Conservation (phyloP, 2,888 invertebrate species). For the Acanthosepion pharaonis region DNA sequence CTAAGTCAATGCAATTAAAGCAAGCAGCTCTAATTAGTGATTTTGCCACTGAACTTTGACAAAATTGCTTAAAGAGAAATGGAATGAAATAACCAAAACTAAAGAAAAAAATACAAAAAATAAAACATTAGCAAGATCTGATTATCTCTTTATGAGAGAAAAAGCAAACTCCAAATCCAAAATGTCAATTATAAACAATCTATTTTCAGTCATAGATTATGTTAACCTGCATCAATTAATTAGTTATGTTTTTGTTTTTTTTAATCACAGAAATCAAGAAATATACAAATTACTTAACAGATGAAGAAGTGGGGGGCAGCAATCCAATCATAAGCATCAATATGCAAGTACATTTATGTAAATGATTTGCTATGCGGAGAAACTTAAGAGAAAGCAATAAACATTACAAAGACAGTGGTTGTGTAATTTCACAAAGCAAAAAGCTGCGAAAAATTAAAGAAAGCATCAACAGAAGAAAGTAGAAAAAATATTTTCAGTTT, state of each 20-base stretch:
- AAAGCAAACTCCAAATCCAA: too few species aligned
- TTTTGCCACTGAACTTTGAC: not conserved
- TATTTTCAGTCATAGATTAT: too few species aligned
- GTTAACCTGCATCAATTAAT: too few species aligned
- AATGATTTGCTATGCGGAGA: not conserved
- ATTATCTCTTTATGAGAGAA: too few species aligned
- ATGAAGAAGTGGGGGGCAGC: not conserved
- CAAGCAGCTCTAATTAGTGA: not conserved
- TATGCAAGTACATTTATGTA: not conserved
- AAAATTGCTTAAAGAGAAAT: not conserved
- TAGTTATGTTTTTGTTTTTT: too few species aligned
- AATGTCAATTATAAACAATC: too few species aligned
- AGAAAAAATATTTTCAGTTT: not conserved
- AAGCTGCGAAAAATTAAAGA: not conserved
- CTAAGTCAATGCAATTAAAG: not conserved
- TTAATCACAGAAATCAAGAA: too few species aligned
- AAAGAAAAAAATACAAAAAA: too few species aligned
- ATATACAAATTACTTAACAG: not conserved
- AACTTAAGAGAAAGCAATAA: not conserved
- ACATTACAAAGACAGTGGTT: not conserved
- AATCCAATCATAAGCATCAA: not conserved
- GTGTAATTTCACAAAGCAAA: not conserved
- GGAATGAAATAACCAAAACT: too few species aligned
- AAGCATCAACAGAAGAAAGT: not conserved
- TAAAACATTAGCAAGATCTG: too few species aligned